Conservation (phyloP, 1,140 invertebrate genomes). For the Pogonus chalceus region DNA sequence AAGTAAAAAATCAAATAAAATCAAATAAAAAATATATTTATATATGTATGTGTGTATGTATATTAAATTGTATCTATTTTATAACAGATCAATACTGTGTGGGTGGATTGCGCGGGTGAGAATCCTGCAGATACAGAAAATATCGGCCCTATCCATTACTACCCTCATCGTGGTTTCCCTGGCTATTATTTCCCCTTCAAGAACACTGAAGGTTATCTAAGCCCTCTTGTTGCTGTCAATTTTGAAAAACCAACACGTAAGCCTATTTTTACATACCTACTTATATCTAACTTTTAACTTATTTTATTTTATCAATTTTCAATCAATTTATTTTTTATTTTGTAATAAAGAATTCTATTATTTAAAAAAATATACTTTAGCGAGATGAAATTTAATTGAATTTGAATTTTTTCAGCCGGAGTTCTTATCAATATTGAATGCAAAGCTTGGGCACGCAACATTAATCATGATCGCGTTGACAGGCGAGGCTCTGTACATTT, state of each 20-base stretch:
- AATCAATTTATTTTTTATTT: too few relatives aligned
- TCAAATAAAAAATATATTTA: conserved; percentile 3
- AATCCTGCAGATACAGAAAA: conserved; percentile 85
- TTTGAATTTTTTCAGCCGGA: conserved; percentile 50
- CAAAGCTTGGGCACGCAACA: conserved; percentile 93
- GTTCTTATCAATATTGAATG: conserved; percentile 93
- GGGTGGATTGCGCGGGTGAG: conserved; percentile 82
- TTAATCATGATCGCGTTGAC: conserved; percentile 75
- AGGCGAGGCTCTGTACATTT: conserved; percentile 89
- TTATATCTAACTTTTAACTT: conserved; percentile 8
- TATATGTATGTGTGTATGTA: conserved; percentile 3
- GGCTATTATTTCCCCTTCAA: conserved; percentile 71
- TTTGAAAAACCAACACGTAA: conserved; percentile 74
- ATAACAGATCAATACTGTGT: conserved; percentile 65
- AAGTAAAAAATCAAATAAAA: conserved; percentile 13
- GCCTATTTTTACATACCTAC: conserved; percentile 28
- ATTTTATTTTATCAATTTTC: conserved; percentile 4
- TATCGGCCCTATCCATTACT: conserved; percentile 73
- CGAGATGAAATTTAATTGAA: not conserved
- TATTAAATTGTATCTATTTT: conserved; percentile 18
- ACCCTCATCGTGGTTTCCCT: conserved; percentile 66
- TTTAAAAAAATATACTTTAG: not conserved
- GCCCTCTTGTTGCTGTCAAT: conserved; percentile 79
- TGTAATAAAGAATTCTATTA: not conserved
- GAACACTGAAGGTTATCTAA: conserved; percentile 73